Evolutionary conservation across 1,140 invertebrate genomes (phyloP).

Genomic region (Diabrotica virgifera): DNA sequence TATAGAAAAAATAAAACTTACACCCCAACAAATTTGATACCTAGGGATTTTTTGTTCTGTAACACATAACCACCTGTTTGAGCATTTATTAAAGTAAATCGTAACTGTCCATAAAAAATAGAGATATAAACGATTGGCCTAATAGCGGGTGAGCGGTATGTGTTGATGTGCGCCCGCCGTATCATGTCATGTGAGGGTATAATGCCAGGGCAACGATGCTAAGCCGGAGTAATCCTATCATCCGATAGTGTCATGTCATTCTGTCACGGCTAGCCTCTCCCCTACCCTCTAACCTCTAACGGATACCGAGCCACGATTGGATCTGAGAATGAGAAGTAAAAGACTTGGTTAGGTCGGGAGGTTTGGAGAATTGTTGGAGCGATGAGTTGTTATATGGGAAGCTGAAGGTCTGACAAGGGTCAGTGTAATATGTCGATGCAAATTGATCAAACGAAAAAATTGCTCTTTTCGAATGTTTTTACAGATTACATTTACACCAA

Average conservation of each 20-base stretch:
- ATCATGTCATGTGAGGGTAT: neutral
- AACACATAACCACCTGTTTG: too few relatives aligned
- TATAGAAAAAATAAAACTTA: too few relatives aligned
- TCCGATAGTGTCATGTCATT: constrained; percentile 48
- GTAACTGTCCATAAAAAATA: too few relatives aligned
- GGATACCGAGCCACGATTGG: neutral
- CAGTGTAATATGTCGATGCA: too few relatives aligned
- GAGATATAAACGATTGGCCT: neutral
- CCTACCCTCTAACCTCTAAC: neutral
- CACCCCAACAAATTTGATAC: too few relatives aligned
- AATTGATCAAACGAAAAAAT: too few relatives aligned
- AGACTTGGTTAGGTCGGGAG: constrained; percentile 28
- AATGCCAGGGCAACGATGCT: constrained; percentile 35
- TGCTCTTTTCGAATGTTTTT: too few relatives aligned
- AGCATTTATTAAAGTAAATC: too few relatives aligned
- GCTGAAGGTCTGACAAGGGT: neutral
- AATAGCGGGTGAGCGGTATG: constrained; percentile 6
- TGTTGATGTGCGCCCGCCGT: constrained; percentile 22
- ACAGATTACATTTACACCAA: too few relatives aligned
- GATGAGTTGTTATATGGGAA: constrained; percentile 17
- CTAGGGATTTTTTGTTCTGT: too few relatives aligned
- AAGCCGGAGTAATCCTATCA: constrained; percentile 45
- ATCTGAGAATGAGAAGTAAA: constrained; percentile 13
- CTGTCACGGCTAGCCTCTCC: constrained; percentile 36
- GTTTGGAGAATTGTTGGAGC: neutral